phyloP scores from a whole-genome alignment of 64 coral and sea anemone species.

The Dendronephthya gigantea region DNA sequence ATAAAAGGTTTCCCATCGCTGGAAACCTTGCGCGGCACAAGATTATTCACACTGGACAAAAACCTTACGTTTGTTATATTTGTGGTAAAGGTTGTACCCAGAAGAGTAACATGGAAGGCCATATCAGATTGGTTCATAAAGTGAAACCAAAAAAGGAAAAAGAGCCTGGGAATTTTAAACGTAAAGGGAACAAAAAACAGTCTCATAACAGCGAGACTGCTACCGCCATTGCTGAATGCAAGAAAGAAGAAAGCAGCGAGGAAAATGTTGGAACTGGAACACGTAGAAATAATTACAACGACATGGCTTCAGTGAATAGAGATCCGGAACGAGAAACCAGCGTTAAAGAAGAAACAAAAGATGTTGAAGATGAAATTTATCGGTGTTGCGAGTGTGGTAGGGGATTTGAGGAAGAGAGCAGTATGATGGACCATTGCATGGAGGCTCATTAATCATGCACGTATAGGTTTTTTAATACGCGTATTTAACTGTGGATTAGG shows the following conservation, averaged over 20 bases:
- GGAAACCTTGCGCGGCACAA: not conserved
- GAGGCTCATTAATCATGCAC: not conserved
- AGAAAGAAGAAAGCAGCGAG: not conserved
- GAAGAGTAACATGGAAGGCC: not conserved
- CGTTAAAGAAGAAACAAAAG: not conserved
- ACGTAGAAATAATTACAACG: too few relatives aligned
- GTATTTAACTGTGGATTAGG: too few relatives aligned
- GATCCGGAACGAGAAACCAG: too few relatives aligned
- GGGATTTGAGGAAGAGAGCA: not conserved
- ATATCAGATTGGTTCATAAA: not conserved
- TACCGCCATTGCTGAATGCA: not conserved
- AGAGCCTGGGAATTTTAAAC: not conserved
- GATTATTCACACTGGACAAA: not conserved
- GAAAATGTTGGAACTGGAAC: not conserved
- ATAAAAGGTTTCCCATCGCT: not conserved
- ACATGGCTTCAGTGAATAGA: too few relatives aligned
- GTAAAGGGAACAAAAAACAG: not conserved
- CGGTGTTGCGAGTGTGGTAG: not conserved
- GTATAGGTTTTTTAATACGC: too few relatives aligned
- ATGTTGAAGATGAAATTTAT: not conserved
- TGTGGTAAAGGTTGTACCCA: not conserved
- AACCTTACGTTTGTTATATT: not conserved
- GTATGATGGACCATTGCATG: not conserved
- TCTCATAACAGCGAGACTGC: not conserved
- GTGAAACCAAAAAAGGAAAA: not conserved